phyloP scores from a whole-genome alignment of 2,113 vertebrate species.

The Trogon melanurus region DNA sequence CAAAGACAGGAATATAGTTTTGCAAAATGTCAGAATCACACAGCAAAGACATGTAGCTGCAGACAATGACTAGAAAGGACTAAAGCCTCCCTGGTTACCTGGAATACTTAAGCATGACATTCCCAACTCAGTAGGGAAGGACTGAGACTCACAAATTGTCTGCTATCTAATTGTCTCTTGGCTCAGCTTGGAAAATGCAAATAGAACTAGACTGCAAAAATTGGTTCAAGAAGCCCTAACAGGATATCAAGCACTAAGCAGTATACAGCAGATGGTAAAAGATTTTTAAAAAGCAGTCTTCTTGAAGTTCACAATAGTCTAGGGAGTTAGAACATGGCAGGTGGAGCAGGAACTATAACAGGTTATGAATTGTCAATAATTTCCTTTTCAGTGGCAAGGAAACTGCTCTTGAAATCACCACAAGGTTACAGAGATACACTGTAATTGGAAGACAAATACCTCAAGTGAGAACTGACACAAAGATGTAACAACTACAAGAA shows the following conservation, averaged over 20 bases:
- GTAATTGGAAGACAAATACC: slow-evolving; percentile 35
- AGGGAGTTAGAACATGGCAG: slow-evolving; percentile 49
- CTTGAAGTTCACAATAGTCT: slow-evolving; percentile 53
- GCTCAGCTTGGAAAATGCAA: slow-evolving; percentile 62
- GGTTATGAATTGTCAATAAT: slow-evolving; percentile 64
- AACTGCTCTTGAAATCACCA: slow-evolving; percentile 43
- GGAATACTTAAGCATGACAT: slow-evolving; percentile 37
- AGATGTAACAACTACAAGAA: neutral
- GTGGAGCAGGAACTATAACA: slow-evolving; percentile 48
- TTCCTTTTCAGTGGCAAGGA: slow-evolving; percentile 51
- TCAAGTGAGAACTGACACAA: slow-evolving; percentile 26
- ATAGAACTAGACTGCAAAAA: slow-evolving; percentile 65
- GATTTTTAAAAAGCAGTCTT: slow-evolving; percentile 56
- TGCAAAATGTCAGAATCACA: neutral
- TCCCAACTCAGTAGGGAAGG: slow-evolving; percentile 66
- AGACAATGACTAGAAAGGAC: neutral
- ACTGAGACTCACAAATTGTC: slow-evolving; percentile 61
- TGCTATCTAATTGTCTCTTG: slow-evolving; percentile 69
- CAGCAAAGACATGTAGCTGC: neutral
- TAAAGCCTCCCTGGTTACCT: slow-evolving; percentile 42
- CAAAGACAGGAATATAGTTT: neutral
- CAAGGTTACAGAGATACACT: neutral
- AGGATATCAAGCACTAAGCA: slow-evolving; percentile 53
- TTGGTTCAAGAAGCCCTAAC: slow-evolving; percentile 70
- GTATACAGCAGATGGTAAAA: slow-evolving; percentile 61